Base-by-base conservation (phyloP, 1,140 invertebrate species). In the Procambarus clarkii region DNA sequence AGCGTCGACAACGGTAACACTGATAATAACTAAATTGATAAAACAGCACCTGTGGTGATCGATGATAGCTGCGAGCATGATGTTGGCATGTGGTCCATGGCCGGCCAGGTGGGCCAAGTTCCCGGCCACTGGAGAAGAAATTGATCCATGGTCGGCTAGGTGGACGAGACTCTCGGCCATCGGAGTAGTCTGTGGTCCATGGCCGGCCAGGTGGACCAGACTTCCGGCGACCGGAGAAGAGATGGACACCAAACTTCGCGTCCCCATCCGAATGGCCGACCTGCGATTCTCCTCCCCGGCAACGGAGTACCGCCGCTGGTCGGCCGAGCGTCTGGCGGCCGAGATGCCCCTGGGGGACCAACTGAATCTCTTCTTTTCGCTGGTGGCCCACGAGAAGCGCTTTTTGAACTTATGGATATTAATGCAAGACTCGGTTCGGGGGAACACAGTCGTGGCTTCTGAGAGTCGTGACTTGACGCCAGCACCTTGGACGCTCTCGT, bases 331-430 rank as follows among this genome's bases (percentile, higher is more conserved):
- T 21, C 48, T 34, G n/a, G 48, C 54, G 44, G 48, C 45, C 3
- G 89, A 78, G 34, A 34, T n/a, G 18, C 77, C 71, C 24, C 83
- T 58, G 44, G 89, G 89, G 24, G 89, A 84, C 89, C 89, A 91
- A 24, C 89, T 91, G 60, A 85, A 85, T 44, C 89, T 77, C 69
- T 85, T 91, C 82, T 77, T 91, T 34, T 91, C 81, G 76, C 74
- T 69, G 89, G 89, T 48, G 74, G 89, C 74, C 89, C 89, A 91
- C 1, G 89, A 91, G 11, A 91, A 58, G 9, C 80, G 82, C 58
- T 80, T 85, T 76, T 91, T 91, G 21, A 74, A 91, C 76, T 91
- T 91, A 44, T 82, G 89, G 9, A 77, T 54, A 44, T 91, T 85
- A 46, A 85, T 69, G 44, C 74, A 91, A 21, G 89, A 85, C 82